phyloP scores from a whole-genome alignment of 2,888 invertebrate genomes.

The Dasypogon diadema region DNA sequence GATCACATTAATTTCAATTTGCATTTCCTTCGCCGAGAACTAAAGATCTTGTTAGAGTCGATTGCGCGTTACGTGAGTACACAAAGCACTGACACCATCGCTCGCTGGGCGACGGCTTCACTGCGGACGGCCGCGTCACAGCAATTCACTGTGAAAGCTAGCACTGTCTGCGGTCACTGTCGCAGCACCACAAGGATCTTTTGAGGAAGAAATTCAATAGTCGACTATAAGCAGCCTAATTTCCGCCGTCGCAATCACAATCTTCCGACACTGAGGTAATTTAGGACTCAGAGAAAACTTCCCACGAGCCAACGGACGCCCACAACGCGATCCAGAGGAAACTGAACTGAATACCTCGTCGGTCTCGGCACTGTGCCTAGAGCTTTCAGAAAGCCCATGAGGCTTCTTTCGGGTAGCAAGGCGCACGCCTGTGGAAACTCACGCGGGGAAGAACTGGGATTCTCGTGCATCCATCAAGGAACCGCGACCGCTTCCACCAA shows the following conservation, averaged over 20 bases:
- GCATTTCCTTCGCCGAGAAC: slow-evolving; percentile 18
- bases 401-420: background rate
- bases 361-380: no score
- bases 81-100: slow-evolving; percentile 40
- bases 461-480: background rate
- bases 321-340: slow-evolving; percentile 24
- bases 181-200: background rate
- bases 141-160: slow-evolving; percentile 11
- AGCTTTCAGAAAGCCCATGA: background rate
- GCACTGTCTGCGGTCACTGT: slow-evolving; percentile 5
- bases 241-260: background rate
- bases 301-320: background rate
- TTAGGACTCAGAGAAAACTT: background rate
- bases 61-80: slow-evolving; percentile 28
- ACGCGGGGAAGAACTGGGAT: slow-evolving; percentile 6
- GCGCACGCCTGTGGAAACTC: background rate
- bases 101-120: background rate
- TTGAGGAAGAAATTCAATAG: background rate
- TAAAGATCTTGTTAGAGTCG: slow-evolving; percentile 45
- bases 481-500: no score
- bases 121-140: background rate
- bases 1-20: slow-evolving; percentile 46
- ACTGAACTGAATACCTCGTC: slow-evolving; percentile 1
- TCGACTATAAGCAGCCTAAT: background rate
- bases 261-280: slow-evolving; percentile 2